These are phyloP conservation scores for Sphaeridia pumilis DNA, from an alignment of 2,888 invertebrate genomes.

Conservation along the genomic window DNA sequence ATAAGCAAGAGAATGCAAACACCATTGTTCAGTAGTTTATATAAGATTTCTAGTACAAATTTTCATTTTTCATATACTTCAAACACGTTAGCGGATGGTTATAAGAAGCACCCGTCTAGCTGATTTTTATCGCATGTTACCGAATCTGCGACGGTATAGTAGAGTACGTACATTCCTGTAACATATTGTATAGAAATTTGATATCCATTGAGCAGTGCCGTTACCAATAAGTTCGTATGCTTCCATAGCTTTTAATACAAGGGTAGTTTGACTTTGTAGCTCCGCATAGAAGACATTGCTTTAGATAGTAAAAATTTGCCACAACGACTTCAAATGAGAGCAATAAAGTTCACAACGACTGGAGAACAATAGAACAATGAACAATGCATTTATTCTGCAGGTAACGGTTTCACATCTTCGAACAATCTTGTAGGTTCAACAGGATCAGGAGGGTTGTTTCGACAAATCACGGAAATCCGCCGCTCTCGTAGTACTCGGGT, in stretches of 20 bases:
- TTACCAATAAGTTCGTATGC: background rate
- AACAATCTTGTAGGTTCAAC: background rate
- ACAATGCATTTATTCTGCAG: background rate
- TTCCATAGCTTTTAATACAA: background rate
- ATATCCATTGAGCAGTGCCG: background rate
- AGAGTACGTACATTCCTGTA: no score
- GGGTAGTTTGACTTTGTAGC: background rate
- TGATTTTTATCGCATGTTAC: background rate
- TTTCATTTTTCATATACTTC: background rate
- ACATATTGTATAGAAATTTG: background rate
- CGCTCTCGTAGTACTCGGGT: constrained; percentile 50
- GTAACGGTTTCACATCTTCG: background rate
- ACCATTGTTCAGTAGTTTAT: background rate
- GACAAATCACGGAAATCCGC: constrained; percentile 68
- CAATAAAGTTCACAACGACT: no score
- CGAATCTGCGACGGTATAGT: background rate
- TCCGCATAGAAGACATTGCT: background rate
- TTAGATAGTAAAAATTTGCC: background rate
- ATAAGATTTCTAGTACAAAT: background rate
- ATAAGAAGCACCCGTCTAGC: background rate
- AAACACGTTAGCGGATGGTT: background rate
- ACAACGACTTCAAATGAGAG: no score
- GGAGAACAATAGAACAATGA: background rate
- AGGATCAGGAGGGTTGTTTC: constrained; percentile 51
- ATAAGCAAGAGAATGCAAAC: constrained; percentile 57